Base-by-base conservation (phyloP, 2,888 invertebrate species). In the Cecidostiba fungosa region DNA sequence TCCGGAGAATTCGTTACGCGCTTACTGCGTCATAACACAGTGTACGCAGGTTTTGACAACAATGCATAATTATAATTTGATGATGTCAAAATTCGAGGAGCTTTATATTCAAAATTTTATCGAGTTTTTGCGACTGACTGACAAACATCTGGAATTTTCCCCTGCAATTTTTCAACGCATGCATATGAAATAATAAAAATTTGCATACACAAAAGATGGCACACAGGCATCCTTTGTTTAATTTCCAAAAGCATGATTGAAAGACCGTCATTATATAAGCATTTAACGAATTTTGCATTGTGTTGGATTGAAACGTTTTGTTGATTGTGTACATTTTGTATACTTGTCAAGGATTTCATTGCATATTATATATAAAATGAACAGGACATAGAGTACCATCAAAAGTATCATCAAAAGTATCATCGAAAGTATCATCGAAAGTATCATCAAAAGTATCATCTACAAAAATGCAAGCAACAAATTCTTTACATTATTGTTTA, bases 1-100 rank as follows among this genome's bases (percentile, higher is more conserved):
- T 82, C 69, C 23, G 26, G 69, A 1, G 43, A 82, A 82, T 59
- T 66, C 23, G 12, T 32, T 70, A 32, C 32, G 70, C 16, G 39
- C 8, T n/a, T 12, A 29, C 62, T 59, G 32, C 70, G 5, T 70
- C n/a, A 19, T 72, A 39, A 72, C 12, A 16, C 2, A 32, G 26
- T n/a, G 23, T 1, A n/a, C 23, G n/a, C 54, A 6, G 54, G 5
- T 59, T n/a, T 23, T 6, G 54, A 59, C 16, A n/a, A 59, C 23
- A 59, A 59, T 59, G 54, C 54, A 2, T 1, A 8, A 8, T 19
- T n/a, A 4, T 59, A 59, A 59, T 59, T 50, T 43, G 12, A 43
- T 2, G 6, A 59, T 23, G 23, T 1, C n/a, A 23, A 1, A 5
- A n/a, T 59, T 50, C 19, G 1, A 50, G 19, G 14, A 16, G 50